Evolutionary conservation across 2,797 vertebrate genomes (phyloP), one percentile per base, ranked within the genome.

Genomic region (Channallabes apus): DNA sequence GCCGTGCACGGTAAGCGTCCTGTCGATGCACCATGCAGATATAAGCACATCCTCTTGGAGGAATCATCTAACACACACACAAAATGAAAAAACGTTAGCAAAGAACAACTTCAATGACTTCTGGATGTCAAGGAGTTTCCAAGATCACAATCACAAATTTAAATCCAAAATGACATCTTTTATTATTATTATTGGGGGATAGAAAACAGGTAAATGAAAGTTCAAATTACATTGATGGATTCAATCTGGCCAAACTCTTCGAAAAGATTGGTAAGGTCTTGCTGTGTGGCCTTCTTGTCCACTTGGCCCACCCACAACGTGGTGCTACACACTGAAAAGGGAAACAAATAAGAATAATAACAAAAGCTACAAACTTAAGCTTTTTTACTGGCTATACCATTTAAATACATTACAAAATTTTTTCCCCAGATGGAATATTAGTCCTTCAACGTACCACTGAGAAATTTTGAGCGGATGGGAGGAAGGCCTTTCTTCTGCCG

Each of bases 261-360:
- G 92, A 99, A 99, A 83, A 99, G 94, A 90, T 99, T 99, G 18
- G 98, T 99, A 89, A 99, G 96, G 91, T 99, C 98, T 91, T 99
- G 98, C 87, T 99, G 98, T 3, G 97, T 99, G 64, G 98, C 98
- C 90, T 99, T 99, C 95, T 99, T 99, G 93, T 99, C 98, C 90
- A 99, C 98, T 88, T 99, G 98, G n/a, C 98, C 98, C 80, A 99
- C 98, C 98, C 98, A 99, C 84, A 99, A 96, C 79, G 98, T 99
- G 38, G 98, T 99, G 90, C 98, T 99, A 93, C 98, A 99, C 41
- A 99, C 98, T 99, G 90, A 14, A 87, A 91, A 27, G 24, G 14
- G 24, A 22, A 86, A 46, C 56, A 68, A 4, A 56, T 38, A 6
- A 20, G 1, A 27, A 73, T 9, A 9, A 1, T 2, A 9, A 69